These are phyloP conservation scores for Cryptops parisi DNA, from an alignment of 2,888 invertebrate species.

Conservation along the genomic window DNA sequence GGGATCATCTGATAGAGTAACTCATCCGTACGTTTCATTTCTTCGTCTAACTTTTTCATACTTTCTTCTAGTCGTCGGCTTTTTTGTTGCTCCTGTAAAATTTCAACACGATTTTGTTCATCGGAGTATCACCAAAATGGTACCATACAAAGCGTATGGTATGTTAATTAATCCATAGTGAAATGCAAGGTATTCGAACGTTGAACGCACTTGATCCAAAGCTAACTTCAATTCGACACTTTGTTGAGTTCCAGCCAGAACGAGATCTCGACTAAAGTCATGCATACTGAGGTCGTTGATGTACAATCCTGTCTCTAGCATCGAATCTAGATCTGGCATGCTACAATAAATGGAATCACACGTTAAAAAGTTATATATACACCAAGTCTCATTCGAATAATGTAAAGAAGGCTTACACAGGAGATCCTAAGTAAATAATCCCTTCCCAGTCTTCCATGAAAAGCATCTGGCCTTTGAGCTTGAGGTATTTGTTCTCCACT, in stretches of 20 bases:
- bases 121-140: no score
- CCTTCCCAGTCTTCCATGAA: constrained; percentile 97
- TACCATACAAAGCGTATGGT: no score
- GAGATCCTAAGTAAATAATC: constrained; percentile 93
- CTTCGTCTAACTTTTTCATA: constrained; percentile 87
- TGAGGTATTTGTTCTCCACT: constrained; percentile 33
- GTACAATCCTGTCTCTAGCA: constrained; percentile 83
- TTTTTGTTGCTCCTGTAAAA: constrained; percentile 76
- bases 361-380: neutral
- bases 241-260: constrained; percentile 62
- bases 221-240: constrained; percentile 91
- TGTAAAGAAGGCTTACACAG: constrained; percentile 58
- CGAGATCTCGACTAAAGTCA: constrained; percentile 71
- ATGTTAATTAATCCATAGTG: no score
- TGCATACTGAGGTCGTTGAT: constrained; percentile 99
- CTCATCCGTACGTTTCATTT: constrained; percentile 91
- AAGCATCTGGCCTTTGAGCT: constrained; percentile 92
- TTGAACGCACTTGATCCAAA: constrained; percentile 60
- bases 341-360: constrained; percentile 25
- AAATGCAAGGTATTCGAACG: no score
- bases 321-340: constrained; percentile 84
- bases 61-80: constrained; percentile 91
- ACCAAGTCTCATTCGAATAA: neutral
- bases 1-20: constrained; percentile 98
- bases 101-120: neutral